Percentiles rank a stretch among this genome's conserved stretches.
phyloP scores from a whole-genome alignment of 2,888 invertebrate genomes.

The Pachydiplax longipennis region DNA sequence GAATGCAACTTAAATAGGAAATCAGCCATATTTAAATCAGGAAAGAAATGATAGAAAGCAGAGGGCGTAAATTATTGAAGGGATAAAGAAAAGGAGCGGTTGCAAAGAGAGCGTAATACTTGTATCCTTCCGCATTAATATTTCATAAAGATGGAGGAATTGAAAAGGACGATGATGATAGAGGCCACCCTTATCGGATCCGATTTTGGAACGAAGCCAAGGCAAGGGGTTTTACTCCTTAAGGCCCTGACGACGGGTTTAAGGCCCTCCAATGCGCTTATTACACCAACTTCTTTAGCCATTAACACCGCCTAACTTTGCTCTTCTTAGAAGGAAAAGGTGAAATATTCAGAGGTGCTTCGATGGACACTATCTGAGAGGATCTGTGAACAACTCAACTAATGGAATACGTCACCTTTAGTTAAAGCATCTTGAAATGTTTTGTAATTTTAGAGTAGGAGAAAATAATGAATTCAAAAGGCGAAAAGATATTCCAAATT shows the following conservation, averaged over 20 bases:
- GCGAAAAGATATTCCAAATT: too few species aligned
- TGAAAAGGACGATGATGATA: background rate
- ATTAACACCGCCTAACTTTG: background rate
- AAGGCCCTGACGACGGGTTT: constrained; percentile 1
- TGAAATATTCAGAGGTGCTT: background rate
- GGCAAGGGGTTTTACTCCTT: background rate
- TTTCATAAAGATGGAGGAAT: background rate
- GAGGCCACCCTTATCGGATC: background rate
- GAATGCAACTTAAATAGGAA: too few species aligned
- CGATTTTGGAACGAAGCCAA: background rate
- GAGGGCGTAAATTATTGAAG: background rate
- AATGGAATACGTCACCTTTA: too few species aligned
- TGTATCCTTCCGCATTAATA: background rate
- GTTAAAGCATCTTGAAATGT: too few species aligned
- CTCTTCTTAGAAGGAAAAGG: too few species aligned
- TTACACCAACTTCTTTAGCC: constrained; percentile 3
- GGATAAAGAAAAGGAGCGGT: background rate
- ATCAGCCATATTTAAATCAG: too few species aligned
- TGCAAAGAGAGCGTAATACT: background rate
- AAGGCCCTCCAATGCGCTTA: background rate
- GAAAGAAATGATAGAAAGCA: too few species aligned
- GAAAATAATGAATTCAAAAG: too few species aligned
- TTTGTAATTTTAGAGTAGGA: too few species aligned
- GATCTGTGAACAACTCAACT: too few species aligned
- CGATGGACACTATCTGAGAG: too few species aligned